Base-by-base conservation (phyloP, 2,888 invertebrate species). In the Pherbina coryleti region DNA sequence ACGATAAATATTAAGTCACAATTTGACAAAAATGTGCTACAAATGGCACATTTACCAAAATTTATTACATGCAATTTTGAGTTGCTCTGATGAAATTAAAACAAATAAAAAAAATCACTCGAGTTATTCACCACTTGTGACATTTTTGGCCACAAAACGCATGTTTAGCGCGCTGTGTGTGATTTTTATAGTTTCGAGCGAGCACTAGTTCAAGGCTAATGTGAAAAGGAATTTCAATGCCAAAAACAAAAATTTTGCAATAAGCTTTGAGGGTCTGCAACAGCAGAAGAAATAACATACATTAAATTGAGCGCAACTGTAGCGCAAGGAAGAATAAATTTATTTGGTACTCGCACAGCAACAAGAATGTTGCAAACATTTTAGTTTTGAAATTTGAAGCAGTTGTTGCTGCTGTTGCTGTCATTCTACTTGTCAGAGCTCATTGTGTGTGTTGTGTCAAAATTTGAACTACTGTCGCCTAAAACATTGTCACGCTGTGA, bases 401-500 rank as follows among this genome's bases (percentile, higher is more conserved):
- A 14, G 44, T 44, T 44, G 4, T 14, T 44, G 44, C 44, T 44
- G 44, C 14, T 14, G 44, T 3, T 44, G 44, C 44, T 44, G 44
- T 44, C 11, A 44, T 44, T 44, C 14, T 11, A 11, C 14, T 44
- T 44, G 44, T 44, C 44, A 44, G 14, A 11, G 44, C 44, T 44
- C 44, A 11, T 14, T 11, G 44, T 44, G 11, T 4, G 31, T 44
- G 44, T 44, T 14, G 14, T 44, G 44, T 44, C 44, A 44, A 44
- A 44, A 60, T 60, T 34, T 64, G 64, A 31, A 28, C 64, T 31
- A 34, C 34, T 34, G 34, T 64, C 64, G 31, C 31, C 28, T n/a
- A 31, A 31, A n/a, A 22, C 64, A 31, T 31, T 31, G n/a, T 64
- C 64, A 64, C 64, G 64, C 64, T 64, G 64, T 64, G 64, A 5